Percentiles rank a stretch among this genome's conserved stretches.
These are phyloP conservation scores for Drosophila oshimai DNA, from an alignment of 1,140 invertebrate genomes.

Conservation along the genomic window DNA sequence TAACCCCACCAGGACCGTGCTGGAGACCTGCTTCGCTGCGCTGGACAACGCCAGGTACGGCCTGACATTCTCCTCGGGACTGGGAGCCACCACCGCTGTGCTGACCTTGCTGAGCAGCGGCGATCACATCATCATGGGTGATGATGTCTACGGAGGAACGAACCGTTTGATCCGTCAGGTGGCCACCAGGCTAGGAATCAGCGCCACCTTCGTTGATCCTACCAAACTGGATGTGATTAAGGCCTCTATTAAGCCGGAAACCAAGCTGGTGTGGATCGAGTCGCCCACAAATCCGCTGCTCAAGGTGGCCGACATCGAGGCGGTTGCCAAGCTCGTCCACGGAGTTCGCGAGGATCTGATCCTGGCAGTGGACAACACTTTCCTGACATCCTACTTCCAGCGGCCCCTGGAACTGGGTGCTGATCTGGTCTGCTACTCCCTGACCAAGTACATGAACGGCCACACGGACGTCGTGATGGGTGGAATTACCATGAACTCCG, in stretches of 20 bases:
- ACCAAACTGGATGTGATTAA: conserved; percentile 87
- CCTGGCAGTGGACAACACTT: conserved; percentile 98
- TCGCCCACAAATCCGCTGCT: conserved; percentile 98
- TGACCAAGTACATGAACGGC: conserved; percentile 99
- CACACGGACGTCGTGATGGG: conserved; percentile 99
- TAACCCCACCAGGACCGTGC: conserved; percentile 95
- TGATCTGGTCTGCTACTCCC: conserved; percentile 95
- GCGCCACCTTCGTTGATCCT: conserved; percentile 92
- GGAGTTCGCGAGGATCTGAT: conserved; percentile 86
- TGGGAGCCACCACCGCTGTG: conserved; percentile 92
- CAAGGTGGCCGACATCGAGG: conserved; percentile 95
- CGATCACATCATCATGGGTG: conserved; percentile 95
- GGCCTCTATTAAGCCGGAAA: conserved; percentile 90
- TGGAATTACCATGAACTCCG: conserved; percentile 89
- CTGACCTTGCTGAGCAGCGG: conserved; percentile 90
- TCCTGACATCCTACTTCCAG: conserved; percentile 98
- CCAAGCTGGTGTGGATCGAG: conserved; percentile 98
- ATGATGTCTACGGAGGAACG: conserved; percentile 98
- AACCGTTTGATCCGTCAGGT: conserved; percentile 85
- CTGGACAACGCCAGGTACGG: conserved; percentile 95
- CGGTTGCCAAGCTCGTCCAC: conserved; percentile 87
- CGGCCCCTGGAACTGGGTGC: conserved; percentile 95
- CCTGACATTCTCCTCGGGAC: conserved; percentile 94
- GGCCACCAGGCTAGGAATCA: conserved; percentile 87
- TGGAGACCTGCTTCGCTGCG: conserved; percentile 95